Conservation (phyloP, 2,888 invertebrate genomes). For the Ommatoiulus sabulosus region DNA sequence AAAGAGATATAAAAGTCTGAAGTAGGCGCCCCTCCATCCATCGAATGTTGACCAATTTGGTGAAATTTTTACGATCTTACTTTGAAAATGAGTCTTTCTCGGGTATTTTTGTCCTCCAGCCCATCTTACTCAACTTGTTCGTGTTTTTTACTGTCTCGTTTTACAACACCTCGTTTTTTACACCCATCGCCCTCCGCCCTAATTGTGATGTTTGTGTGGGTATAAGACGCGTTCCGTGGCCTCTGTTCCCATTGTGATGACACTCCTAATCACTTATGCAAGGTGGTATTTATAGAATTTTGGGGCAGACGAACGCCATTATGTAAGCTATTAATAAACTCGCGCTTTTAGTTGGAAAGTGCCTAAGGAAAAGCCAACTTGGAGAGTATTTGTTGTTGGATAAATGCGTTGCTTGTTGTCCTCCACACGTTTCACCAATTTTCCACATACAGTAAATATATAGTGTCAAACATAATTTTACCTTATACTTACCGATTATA, state of each 20-base stretch:
- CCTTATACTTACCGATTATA: too few species aligned
- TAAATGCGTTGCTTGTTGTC: too few species aligned
- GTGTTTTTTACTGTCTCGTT: conserved; percentile 9
- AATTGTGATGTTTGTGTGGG: neutral
- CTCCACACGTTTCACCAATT: too few species aligned
- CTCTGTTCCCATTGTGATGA: neutral
- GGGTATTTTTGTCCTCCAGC: neutral
- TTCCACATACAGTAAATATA: too few species aligned
- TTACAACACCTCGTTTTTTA: conserved; percentile 40
- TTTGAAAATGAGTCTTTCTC: neutral
- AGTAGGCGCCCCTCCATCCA: neutral
- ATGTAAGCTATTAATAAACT: conserved; percentile 30
- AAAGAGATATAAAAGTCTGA: neutral
- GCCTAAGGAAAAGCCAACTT: neutral
- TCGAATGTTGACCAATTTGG: neutral
- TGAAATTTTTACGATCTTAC: neutral
- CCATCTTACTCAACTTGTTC: neutral
- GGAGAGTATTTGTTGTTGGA: neutral
- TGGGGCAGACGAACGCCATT: conserved; percentile 33
- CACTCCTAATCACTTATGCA: conserved; percentile 13
- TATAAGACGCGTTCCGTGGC: neutral
- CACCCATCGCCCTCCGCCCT: conserved; percentile 2
- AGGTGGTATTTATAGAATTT: conserved; percentile 30
- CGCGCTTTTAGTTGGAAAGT: neutral
- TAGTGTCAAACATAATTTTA: too few species aligned